Evolutionary conservation across 2,113 vertebrate species (phyloP).

Genomic region (Prochilodus magdalenae): DNA sequence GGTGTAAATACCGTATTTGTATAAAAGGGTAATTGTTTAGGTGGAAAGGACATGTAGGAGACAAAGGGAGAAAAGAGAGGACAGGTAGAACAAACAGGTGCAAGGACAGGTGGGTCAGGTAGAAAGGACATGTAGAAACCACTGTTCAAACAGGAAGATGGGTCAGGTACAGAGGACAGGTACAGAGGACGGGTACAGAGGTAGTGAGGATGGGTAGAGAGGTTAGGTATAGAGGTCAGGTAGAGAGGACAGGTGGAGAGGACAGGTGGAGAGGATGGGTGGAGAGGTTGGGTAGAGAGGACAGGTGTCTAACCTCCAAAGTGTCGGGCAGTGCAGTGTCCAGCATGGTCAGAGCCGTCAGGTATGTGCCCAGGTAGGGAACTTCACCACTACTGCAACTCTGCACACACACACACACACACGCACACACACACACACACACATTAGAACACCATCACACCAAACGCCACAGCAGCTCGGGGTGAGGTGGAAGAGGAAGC

Average conservation of each 20-base stretch:
- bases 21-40: too few relatives aligned
- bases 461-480: not conserved
- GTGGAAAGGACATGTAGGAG: too few relatives aligned
- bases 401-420: too few relatives aligned
- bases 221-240: not conserved
- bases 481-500: not conserved
- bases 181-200: not conserved
- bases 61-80: too few relatives aligned
- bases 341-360: constrained; percentile 89
- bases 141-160: too few relatives aligned
- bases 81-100: too few relatives aligned
- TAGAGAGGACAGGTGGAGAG: too few relatives aligned
- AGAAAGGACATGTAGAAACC: too few relatives aligned
- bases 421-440: too few relatives aligned
- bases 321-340: constrained; percentile 86
- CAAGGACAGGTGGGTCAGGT: too few relatives aligned
- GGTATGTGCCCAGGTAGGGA: constrained; percentile 89
- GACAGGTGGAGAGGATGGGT: not conserved
- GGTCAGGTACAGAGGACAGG: too few relatives aligned
- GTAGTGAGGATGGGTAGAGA: not conserved
- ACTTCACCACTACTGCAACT: constrained; percentile 72
- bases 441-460: not conserved
- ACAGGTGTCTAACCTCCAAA: constrained; percentile 75
- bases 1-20: too few relatives aligned
- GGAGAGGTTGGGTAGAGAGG: not conserved